phyloP scores from a whole-genome alignment of 2,797 vertebrate genomes.

The Microctenopoma lineatum region DNA sequence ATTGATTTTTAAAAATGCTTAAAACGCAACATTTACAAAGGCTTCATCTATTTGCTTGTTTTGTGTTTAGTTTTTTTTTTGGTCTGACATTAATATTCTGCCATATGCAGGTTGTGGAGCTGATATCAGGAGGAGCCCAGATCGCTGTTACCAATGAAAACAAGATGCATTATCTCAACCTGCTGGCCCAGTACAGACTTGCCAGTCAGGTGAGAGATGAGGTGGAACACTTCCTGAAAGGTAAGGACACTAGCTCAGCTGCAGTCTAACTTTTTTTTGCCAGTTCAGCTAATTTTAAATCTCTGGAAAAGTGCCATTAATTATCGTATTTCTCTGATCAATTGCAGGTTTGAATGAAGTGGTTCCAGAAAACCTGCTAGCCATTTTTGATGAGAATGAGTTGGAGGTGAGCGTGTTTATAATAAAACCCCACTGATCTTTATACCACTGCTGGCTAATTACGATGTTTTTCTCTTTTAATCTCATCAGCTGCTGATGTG shows the following conservation, averaged over 20 bases:
- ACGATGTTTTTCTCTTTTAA: slow-evolving; percentile 1
- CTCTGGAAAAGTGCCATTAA: slow-evolving; percentile 27
- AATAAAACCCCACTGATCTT: slow-evolving; percentile 22
- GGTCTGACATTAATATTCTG: not conserved
- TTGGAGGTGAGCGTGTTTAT: slow-evolving; percentile 88
- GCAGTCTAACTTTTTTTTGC: not conserved
- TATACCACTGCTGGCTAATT: slow-evolving; percentile 48
- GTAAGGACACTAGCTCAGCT: slow-evolving; percentile 75
- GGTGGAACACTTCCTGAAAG: slow-evolving; percentile 98
- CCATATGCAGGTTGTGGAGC: slow-evolving; percentile 89
- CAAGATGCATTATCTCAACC: slow-evolving; percentile 97
- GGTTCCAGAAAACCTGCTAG: slow-evolving; percentile 97
- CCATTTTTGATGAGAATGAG: slow-evolving; percentile 99
- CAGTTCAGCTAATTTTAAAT: slow-evolving; percentile 24
- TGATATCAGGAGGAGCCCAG: slow-evolving; percentile 93
- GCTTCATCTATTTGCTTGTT: no score
- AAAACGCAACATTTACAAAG: no score
- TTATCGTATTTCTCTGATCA: slow-evolving; percentile 54
- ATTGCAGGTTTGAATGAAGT: slow-evolving; percentile 94
- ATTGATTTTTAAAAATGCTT: not conserved
- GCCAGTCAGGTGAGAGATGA: slow-evolving; percentile 97
- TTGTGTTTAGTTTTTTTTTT: not conserved
- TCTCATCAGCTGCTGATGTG: slow-evolving; percentile 94
- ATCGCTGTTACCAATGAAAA: slow-evolving; percentile 95
- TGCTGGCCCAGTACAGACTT: slow-evolving; percentile 94